Base-by-base conservation (phyloP, 1,140 invertebrate genomes). In the Papilio aristodemus region DNA sequence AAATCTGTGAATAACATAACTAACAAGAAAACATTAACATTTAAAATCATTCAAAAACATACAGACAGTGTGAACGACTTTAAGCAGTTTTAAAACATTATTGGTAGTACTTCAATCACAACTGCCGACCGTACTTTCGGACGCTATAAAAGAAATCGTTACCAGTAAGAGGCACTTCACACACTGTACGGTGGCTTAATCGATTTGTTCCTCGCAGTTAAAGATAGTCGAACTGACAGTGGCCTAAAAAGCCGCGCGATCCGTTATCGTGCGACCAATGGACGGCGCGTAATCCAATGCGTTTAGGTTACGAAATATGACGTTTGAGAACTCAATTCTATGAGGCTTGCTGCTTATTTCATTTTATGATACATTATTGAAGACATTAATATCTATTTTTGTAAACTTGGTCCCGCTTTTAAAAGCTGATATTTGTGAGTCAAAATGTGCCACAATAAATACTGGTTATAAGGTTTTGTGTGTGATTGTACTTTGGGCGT, bases 101-200 rank as follows among this genome's bases (percentile, higher is more conserved):
- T 19, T 14, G 17, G 13, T 37, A 3, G 37, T 37, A 59, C 13
- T 32, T 59, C n/a, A 25, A 22, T 50, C 1, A 14, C 11, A 36
- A 17, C 9, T 59, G 58, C 58, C 7, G 27, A 59, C 58, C 32
- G 32, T 59, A 59, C 58, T 37, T 59, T 59, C 58, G 58, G 27
- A n/a, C 13, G 58, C 58, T 46, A 60, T 68, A 59, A 69, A 69
- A 60, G 57, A 27, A 60, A 68, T 68, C 39, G 38, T 62, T 69
- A 60, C 32, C 38, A 58, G 37, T 68, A 41, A 46, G 37, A n/a
- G 36, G 22, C 17, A 50, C n/a, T 70, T 59, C 37, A 25, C 63
- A 58, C 54, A 13, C 60, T 67, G 14, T 36, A 67, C 64, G 43
- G 64, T 67, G 64, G 64, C 64, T 36, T 67, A 67, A 67, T 67